These are phyloP conservation scores for Amblyjoppa fuscipennis DNA, from an alignment of 2,888 invertebrate species.

Conservation along the genomic window DNA sequence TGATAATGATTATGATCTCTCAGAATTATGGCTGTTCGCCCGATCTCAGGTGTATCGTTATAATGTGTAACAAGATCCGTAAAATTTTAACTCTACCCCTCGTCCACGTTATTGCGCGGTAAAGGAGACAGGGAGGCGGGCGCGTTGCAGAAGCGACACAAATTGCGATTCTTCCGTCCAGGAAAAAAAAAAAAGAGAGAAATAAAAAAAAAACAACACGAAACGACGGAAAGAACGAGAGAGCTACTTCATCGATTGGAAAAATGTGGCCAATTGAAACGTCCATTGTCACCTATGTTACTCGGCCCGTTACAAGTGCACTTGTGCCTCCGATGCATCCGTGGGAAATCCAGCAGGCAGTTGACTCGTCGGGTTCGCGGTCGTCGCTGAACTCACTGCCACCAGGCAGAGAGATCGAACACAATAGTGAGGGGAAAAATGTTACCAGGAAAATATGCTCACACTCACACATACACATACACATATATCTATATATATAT, in stretches of 20 bases:
- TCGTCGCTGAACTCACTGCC: slow-evolving; percentile 14
- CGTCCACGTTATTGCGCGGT: background rate
- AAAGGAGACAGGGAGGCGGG: background rate
- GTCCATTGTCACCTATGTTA: slow-evolving; percentile 45
- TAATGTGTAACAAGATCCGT: no score
- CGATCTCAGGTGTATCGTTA: no score
- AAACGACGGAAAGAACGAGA: background rate
- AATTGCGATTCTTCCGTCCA: slow-evolving; percentile 44
- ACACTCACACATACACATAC: no score
- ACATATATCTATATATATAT: no score
- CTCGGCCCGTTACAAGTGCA: slow-evolving; percentile 11
- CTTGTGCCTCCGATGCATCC: slow-evolving; percentile 19
- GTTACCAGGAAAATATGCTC: slow-evolving; percentile 15
- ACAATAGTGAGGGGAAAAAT: slow-evolving; percentile 29
- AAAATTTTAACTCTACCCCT: no score
- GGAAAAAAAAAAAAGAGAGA: background rate
- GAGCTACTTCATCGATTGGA: slow-evolving; percentile 52
- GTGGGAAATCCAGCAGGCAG: slow-evolving; percentile 58
- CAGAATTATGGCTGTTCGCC: no score
- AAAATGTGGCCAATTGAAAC: slow-evolving; percentile 63
- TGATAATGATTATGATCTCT: no score
- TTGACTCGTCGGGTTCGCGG: slow-evolving; percentile 49
- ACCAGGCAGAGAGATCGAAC: background rate
- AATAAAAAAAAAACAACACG: background rate
- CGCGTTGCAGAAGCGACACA: slow-evolving; percentile 46